phyloP scores from a whole-genome alignment of 2,113 vertebrate species.

The Stigmatopora nigra region DNA sequence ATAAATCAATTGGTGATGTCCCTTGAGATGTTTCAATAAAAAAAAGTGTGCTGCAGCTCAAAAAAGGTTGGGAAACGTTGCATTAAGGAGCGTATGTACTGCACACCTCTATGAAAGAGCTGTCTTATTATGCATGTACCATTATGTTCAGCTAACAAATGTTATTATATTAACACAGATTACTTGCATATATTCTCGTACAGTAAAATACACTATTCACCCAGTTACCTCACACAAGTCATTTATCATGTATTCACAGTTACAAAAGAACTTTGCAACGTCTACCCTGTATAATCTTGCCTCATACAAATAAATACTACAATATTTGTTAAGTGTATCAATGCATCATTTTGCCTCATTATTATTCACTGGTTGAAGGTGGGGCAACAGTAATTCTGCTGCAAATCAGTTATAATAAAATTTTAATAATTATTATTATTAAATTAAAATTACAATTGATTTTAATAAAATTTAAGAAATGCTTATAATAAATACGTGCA shows the following conservation, averaged over 20 bases:
- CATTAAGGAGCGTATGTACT: not conserved
- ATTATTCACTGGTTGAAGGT: not conserved
- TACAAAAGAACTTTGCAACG: slow-evolving; percentile 1
- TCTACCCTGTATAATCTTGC: not conserved
- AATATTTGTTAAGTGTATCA: not conserved
- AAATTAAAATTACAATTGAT: no score
- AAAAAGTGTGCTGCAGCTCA: no score
- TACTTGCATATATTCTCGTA: slow-evolving; percentile 9
- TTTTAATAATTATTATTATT: not conserved
- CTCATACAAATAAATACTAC: not conserved
- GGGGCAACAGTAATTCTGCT: not conserved
- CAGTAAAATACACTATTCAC: slow-evolving; percentile 12
- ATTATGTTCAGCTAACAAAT: slow-evolving; percentile 14
- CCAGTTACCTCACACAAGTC: slow-evolving; percentile 16
- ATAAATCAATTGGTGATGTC: no score
- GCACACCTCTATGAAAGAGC: slow-evolving; percentile 13
- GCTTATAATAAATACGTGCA: no score
- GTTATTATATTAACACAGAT: slow-evolving; percentile 2
- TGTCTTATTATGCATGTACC: not conserved
- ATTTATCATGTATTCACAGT: slow-evolving; percentile 32
- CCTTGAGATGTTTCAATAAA: no score
- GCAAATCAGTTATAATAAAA: not conserved
- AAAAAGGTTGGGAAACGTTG: no score
- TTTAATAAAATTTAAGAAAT: not conserved
- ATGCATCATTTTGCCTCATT: not conserved